A percentile compares a stretch with the other conserved stretches of the same genome.
Evolutionary conservation across 2,888 invertebrate species (phyloP).

Genomic region (Shargacucullia verbasci): DNA sequence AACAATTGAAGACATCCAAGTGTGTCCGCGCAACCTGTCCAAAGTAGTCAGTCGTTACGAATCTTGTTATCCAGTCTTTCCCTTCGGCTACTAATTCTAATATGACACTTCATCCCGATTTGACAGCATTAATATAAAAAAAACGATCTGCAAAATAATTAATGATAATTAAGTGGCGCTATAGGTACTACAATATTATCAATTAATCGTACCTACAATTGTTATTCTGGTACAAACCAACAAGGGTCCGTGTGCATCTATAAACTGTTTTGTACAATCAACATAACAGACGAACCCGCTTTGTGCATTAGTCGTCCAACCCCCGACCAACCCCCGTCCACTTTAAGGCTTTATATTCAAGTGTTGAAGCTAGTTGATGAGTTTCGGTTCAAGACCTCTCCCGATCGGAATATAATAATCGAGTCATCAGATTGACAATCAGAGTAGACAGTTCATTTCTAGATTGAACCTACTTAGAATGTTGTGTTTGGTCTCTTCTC

Average conservation of each 20-base stretch:
- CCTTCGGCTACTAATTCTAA: too few relatives aligned
- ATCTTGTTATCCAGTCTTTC: too few relatives aligned
- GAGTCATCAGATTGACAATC: slow-evolving; percentile 44
- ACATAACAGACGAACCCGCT: slow-evolving; percentile 68
- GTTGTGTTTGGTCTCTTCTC: too few relatives aligned
- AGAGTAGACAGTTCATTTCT: slow-evolving; percentile 12
- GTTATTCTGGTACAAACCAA: slow-evolving; percentile 60
- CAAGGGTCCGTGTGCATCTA: slow-evolving; percentile 55
- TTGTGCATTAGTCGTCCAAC: slow-evolving; percentile 70
- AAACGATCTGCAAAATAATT: too few relatives aligned
- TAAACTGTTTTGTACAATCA: slow-evolving; percentile 76
- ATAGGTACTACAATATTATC: too few relatives aligned
- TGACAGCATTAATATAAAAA: too few relatives aligned
- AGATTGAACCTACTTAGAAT: too few relatives aligned
- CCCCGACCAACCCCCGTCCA: slow-evolving; percentile 40
- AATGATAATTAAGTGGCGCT: too few relatives aligned
- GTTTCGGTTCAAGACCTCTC: slow-evolving; percentile 54
- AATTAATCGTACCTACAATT: slow-evolving; percentile 48
- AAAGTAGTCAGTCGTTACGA: too few relatives aligned
- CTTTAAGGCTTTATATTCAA: slow-evolving; percentile 56
- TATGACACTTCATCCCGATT: too few relatives aligned
- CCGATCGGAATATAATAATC: slow-evolving; percentile 54
- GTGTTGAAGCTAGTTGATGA: slow-evolving; percentile 54
- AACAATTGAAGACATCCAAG: too few relatives aligned
- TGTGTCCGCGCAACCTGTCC: too few relatives aligned